Evolutionary conservation across 2,888 invertebrate species (phyloP).

Genomic region (Macrosoma leucophasiata): DNA sequence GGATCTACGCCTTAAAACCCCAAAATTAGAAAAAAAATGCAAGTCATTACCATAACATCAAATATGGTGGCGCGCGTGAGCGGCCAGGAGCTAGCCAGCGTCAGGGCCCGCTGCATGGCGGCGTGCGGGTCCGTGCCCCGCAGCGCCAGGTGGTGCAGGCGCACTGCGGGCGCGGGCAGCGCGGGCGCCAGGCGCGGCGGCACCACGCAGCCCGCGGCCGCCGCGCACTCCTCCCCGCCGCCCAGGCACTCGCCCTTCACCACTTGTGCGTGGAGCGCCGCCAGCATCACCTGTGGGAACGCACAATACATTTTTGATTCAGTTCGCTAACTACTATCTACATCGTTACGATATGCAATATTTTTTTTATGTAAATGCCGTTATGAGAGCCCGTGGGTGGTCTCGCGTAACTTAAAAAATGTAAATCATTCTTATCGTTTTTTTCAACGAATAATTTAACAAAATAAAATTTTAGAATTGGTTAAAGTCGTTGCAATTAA

Average conservation of each 20-base stretch:
- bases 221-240: constrained; percentile 79
- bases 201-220: constrained; percentile 85
- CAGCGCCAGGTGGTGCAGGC: constrained; percentile 93
- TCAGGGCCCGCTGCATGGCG: constrained; percentile 94
- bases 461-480: no score
- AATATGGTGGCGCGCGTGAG: constrained; percentile 94
- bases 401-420: no score
- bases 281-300: constrained; percentile 86
- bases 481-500: no score
- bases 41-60: constrained; percentile 94
- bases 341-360: no score
- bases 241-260: constrained; percentile 90
- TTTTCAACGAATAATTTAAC: no score
- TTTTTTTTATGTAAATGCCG: no score
- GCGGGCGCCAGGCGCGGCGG: constrained; percentile 88
- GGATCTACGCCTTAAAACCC: no score
- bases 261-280: constrained; percentile 94
- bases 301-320: no score
- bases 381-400: no score
- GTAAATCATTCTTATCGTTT: no score
- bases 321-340: no score
- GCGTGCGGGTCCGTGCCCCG: constrained; percentile 90
- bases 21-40: no score
- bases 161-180: constrained; percentile 89
- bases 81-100: constrained; percentile 95